A percentile compares a stretch with the other conserved stretches of the same genome.
These are phyloP conservation scores for Anadara kagoshimensis DNA, from an alignment of 1,140 invertebrate genomes.

Conservation along the genomic window DNA sequence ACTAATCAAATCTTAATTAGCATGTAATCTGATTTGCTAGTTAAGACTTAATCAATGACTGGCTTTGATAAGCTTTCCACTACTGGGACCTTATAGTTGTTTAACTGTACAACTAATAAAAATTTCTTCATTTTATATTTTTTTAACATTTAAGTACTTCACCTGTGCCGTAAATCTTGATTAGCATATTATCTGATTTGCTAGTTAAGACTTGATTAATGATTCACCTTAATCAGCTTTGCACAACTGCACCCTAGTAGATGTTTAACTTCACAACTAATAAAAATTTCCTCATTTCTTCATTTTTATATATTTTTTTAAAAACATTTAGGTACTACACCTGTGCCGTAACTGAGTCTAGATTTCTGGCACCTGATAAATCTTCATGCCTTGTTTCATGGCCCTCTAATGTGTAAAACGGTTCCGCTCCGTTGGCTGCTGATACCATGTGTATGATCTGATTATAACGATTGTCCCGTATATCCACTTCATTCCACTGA, in stretches of 20 bases:
- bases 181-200: too few relatives aligned
- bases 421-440: constrained; percentile 97
- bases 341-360: constrained; percentile 93
- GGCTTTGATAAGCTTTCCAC: too few relatives aligned
- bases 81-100: too few relatives aligned
- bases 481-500: constrained; percentile 93
- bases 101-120: neutral
- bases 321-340: constrained; percentile 74
- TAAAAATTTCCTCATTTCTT: neutral
- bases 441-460: constrained; percentile 78
- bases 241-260: neutral
- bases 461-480: constrained; percentile 90
- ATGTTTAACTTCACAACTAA: neutral
- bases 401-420: constrained; percentile 93
- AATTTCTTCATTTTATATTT: neutral
- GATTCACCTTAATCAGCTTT: too few relatives aligned
- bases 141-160: neutral
- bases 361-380: constrained; percentile 86
- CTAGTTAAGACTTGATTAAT: too few relatives aligned
- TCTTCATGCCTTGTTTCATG: constrained; percentile 81
- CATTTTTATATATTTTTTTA: too few relatives aligned
- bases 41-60: too few relatives aligned
- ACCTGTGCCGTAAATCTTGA: too few relatives aligned
- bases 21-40: too few relatives aligned
- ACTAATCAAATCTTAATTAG: too few relatives aligned